Base-by-base conservation (phyloP, 2,888 invertebrate genomes). In the Halictus quadricinctus region DNA sequence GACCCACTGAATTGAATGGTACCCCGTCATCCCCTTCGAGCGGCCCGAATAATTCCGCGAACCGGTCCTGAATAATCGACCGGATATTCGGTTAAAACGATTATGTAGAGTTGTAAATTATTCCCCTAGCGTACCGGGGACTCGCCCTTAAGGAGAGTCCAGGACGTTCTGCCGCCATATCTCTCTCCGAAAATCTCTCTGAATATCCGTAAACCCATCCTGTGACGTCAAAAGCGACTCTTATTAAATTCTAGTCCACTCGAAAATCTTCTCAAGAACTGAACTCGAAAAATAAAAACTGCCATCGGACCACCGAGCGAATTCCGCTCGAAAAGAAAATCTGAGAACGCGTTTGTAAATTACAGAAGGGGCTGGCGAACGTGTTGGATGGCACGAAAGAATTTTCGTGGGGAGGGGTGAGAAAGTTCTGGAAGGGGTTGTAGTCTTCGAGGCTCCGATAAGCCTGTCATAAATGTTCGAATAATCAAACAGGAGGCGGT, bases 21-120 rank as follows among this genome's bases (percentile, higher is more conserved):
- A 25, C 73, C 50, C 73, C 43, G 72, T 80, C 80, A 69, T 72
- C 66, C 41, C 74, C 66, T 21, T 58, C n/a, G 6, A 54, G 72
- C 36, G 64, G 18, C 64, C 46, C 54, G 58, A 74, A 80, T 79
- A 74, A 69, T 80, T 48, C 66, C 81, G 25, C 80, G 58, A 21
- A 46, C 80, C 80, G 50, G 69, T 73, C 58, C 58, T 70, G 80
- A 70, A 82, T 80, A 80, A 80, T 80, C 82, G 73, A 48, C 69
- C 66, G 80, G 29, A 79, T 58, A 58, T 74, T 80, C 81, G 58
- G 58, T 41, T 58, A 46, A 76, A 80, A 48, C 66, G 69, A 82
- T 74, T 69, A 74, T 70, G 74, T 8, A 48, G 58, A 74, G 69
- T 74, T 74, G 73, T 80, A 66, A 73, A 82, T 82, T 82, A 80